Evolutionary conservation across 2,888 invertebrate species (phyloP).

Genomic region (Xylota sylvarum): DNA sequence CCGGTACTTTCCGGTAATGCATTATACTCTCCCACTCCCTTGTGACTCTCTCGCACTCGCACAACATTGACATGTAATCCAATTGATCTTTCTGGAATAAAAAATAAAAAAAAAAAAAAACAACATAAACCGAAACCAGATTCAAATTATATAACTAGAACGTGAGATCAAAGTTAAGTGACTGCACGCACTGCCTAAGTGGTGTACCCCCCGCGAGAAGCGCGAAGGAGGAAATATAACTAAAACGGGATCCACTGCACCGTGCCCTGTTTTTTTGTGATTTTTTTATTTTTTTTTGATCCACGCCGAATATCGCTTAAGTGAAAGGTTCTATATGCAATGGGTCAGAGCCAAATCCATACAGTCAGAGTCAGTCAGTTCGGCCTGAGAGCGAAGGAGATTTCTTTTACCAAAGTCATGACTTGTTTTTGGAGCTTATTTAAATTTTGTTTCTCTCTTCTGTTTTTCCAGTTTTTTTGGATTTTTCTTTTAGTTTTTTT

Average conservation of each 20-base stretch:
- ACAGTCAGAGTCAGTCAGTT: not conserved
- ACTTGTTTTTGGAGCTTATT: slow-evolving; percentile 60
- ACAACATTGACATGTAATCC: slow-evolving; percentile 68
- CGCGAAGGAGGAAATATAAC: not conserved
- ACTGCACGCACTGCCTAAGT: slow-evolving; percentile 68
- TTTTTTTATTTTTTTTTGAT: slow-evolving; percentile 53
- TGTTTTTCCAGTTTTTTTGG: slow-evolving; percentile 23
- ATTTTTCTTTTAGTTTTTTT: slow-evolving; percentile 20
- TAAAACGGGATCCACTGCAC: slow-evolving; percentile 47
- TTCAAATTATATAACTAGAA: slow-evolving; percentile 73
- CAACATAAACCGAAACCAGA: slow-evolving; percentile 39
- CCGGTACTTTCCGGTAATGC: slow-evolving; percentile 17
- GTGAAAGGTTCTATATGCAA: slow-evolving; percentile 68
- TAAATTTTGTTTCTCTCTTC: slow-evolving; percentile 8
- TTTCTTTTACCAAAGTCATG: slow-evolving; percentile 45
- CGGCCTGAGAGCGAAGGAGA: slow-evolving; percentile 41
- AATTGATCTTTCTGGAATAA: slow-evolving; percentile 62
- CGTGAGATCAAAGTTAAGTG: slow-evolving; percentile 74
- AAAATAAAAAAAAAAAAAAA: slow-evolving; percentile 11
- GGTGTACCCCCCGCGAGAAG: slow-evolving; percentile 17
- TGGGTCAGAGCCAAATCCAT: slow-evolving; percentile 9
- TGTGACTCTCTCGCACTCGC: slow-evolving; percentile 1
- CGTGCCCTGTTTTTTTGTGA: slow-evolving; percentile 43
- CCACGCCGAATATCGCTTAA: slow-evolving; percentile 61
- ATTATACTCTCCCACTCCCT: slow-evolving; percentile 36